These are phyloP conservation scores for Hirtodrosophila alboralis DNA, from an alignment of 2,888 invertebrate genomes.

Conservation along the genomic window DNA sequence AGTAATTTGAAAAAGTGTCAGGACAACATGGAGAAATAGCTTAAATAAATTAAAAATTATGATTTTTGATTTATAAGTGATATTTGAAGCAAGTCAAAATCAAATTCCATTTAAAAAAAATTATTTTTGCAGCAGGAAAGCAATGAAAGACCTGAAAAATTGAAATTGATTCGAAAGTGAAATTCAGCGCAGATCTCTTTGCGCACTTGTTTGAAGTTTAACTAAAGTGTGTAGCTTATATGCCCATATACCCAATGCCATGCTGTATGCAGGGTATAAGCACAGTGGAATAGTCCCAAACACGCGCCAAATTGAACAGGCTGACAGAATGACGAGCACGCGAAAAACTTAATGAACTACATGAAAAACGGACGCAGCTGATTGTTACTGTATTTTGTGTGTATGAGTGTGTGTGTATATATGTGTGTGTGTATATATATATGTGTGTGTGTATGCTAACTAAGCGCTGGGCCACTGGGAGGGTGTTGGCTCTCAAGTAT, in stretches of 20 bases:
- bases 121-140: too few species aligned
- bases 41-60: too few species aligned
- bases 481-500: slow-evolving; percentile 42
- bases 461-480: slow-evolving; percentile 44
- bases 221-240: neutral
- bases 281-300: slow-evolving; percentile 4
- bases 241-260: slow-evolving; percentile 1
- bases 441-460: slow-evolving; percentile 46
- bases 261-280: slow-evolving; percentile 21
- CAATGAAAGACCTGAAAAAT: too few species aligned
- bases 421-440: slow-evolving; percentile 4
- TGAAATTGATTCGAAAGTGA: too few species aligned
- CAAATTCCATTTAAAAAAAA: too few species aligned
- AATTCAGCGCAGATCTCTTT: too few species aligned
- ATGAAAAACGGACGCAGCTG: slow-evolving; percentile 54
- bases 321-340: slow-evolving; percentile 31
- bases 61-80: too few species aligned
- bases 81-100: too few species aligned
- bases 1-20: too few species aligned
- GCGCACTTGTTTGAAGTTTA: too few species aligned
- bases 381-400: slow-evolving; percentile 44
- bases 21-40: too few species aligned
- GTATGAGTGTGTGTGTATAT: slow-evolving; percentile 8
- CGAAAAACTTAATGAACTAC: slow-evolving; percentile 76
- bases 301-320: slow-evolving; percentile 34